Base-by-base conservation (phyloP, 2,888 invertebrate species). In the Drosophila birchii region DNA sequence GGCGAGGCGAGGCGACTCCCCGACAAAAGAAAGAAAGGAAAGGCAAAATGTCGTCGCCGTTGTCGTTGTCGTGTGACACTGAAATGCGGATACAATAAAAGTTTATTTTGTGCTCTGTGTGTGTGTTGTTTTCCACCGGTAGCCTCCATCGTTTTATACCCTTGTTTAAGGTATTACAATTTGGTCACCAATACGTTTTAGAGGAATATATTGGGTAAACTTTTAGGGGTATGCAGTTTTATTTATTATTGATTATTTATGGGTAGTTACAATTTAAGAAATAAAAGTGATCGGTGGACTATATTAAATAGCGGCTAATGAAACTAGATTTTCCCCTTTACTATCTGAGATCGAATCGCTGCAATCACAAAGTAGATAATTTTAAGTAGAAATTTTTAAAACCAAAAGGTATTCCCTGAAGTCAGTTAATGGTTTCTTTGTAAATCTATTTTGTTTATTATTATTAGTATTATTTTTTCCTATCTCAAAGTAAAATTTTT, bases 21-120 rank as follows among this genome's bases (percentile, higher is more conserved):
- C 36, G 39, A 64, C 39, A 58, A 51, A 38, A 38, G 68, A 64
- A 68, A 74, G 69, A 70, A 80, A 78, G 75, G 77, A 70, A 75
- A 76, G 73, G 80, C 71, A 61, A 80, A 76, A 66, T 67, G 77
- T 69, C 75, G 77, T 56, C 66, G 67, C 55, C 71, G 68, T 57
- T 56, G 55, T 71, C 74, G 68, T 61, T 59, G 55, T 71, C 78
- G 81, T 68, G 75, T 80, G 86, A 85, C 78, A 88, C 84, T 81
- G 79, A 86, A 88, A 88, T 86, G 86, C 86, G 88, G 86, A 86
- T 86, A 86, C 88, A 86, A 86, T 86, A 86, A 86, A 88, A 86
- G 76, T 86, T 81, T 80, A 72, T 79, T 79, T 67, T 61, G 62
- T 32, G 47, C n/a, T 12, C 11, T 47, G 47, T 18, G 29, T 68